Base-by-base conservation (phyloP, 2,113 vertebrate genomes). In the Protomyctophum bolini region DNA sequence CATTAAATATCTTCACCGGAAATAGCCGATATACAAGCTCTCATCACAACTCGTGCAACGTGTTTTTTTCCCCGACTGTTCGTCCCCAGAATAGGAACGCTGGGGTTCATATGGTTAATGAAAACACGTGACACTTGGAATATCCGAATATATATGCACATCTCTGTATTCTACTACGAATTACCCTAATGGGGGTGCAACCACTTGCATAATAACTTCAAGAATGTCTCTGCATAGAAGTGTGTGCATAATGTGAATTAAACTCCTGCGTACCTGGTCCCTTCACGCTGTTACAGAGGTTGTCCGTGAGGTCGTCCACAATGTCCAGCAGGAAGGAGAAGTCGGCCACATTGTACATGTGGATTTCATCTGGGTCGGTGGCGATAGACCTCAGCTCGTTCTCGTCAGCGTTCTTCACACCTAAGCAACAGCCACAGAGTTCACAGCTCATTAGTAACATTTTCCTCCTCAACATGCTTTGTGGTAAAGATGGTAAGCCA, bases 391-490 rank as follows among this genome's bases (percentile, higher is more conserved):
- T 95, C 90, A 99, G 51, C 84, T 99, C 98, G 56, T 90, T 93
- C 87, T 98, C 96, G 82, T 99, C 98, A 15, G 98, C 98, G 64
- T 99, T 99, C 90, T 99, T 99, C 86, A 99, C 96, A 93, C 98
- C 98, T 99, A 80, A 52, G 59, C 66, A 68, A 21, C 47, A 77
- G 64, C 33, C 33, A 41, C 1, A 14, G 47, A 70, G 28, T n/a
- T 21, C 7, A 50, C 21, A 15, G 21, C 2, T 29, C 10, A 63
- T 51, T 58, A 33, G 14, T 14, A 47, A 15, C n/a, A 29, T 51
- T 29, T 28, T 2, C 11, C 29, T 21, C 29, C 8, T 28, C n/a
- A 33, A 51, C 50, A 6, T 52, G 7, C 28, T 7, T 52, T 56
- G 8, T 6, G 4, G 28, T 29, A 21, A 33, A 29, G 28, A 10